Evolutionary conservation across 2,797 vertebrate genomes (phyloP).

Genomic region (Sphaeramia orbicularis): DNA sequence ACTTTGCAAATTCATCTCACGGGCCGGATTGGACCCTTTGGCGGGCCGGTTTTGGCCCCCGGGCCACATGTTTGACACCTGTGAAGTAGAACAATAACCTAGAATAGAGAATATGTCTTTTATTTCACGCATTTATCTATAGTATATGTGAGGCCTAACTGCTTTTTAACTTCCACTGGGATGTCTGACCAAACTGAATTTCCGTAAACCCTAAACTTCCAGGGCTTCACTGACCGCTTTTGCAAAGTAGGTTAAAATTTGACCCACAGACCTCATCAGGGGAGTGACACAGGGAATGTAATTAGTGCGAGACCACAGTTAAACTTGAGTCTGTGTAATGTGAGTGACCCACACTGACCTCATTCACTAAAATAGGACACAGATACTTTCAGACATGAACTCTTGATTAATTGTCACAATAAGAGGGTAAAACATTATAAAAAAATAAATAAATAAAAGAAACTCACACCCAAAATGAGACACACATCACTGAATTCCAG

Average conservation of each 20-base stretch:
- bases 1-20: no score
- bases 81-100: no score
- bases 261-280: constrained; percentile 33
- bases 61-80: no score
- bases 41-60: no score
- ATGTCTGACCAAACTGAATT: neutral
- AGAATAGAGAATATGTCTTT: no score
- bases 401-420: constrained; percentile 49
- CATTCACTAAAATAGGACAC: constrained; percentile 35
- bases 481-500: neutral
- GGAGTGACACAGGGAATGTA: constrained; percentile 31
- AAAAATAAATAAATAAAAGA: neutral
- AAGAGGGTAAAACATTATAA: neutral
- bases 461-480: neutral
- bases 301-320: constrained; percentile 47
- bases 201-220: neutral
- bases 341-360: constrained; percentile 40
- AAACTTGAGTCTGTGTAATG: constrained; percentile 52
- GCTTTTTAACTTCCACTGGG: no score
- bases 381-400: constrained; percentile 21
- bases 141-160: no score
- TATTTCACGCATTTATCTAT: no score
- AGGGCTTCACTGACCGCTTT: constrained; percentile 25
- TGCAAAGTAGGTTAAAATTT: constrained; percentile 21
- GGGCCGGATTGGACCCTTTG: no score